Percentiles rank a stretch among this genome's conserved stretches.
Evolutionary conservation across 53 echinoderm and acorn worm genomes (phyloP).

Genomic region (Mesocentrotus franciscanus): DNA sequence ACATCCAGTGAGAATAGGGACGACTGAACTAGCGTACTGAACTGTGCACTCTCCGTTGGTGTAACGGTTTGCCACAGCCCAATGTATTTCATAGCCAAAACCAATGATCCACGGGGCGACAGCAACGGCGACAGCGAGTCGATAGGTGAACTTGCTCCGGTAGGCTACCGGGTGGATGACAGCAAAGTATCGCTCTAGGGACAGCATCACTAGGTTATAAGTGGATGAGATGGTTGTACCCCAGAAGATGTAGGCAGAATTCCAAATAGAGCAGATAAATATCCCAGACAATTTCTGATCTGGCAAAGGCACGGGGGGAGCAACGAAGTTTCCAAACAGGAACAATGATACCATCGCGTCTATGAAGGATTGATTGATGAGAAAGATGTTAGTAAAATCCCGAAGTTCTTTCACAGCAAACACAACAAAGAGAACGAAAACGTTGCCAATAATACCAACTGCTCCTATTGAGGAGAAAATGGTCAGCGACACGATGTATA

Average conservation of each 20-base stretch:
- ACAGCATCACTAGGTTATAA: constrained; percentile 60
- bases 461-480: constrained; percentile 49
- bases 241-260: constrained; percentile 61
- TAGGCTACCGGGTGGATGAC: constrained; percentile 62
- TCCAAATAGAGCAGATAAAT: constrained; percentile 55
- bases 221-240: constrained; percentile 64
- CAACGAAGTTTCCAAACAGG: constrained; percentile 56
- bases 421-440: constrained; percentile 50
- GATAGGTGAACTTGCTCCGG: background rate
- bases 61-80: constrained; percentile 6
- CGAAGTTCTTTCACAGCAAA: constrained; percentile 58
- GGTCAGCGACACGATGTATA: background rate
- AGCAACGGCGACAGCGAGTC: background rate
- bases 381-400: constrained; percentile 63
- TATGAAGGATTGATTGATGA: constrained; percentile 67
- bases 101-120: background rate
- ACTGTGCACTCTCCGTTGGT: background rate
- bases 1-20: constrained; percentile 37
- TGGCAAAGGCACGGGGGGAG: background rate
- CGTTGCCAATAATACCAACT: constrained; percentile 50
- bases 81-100: background rate
- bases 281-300: background rate
- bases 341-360: constrained; percentile 59
- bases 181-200: constrained; percentile 67
- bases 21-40: background rate